Base-by-base conservation (phyloP, 2,888 invertebrate species). In the Leptarthrus brevirostris region DNA sequence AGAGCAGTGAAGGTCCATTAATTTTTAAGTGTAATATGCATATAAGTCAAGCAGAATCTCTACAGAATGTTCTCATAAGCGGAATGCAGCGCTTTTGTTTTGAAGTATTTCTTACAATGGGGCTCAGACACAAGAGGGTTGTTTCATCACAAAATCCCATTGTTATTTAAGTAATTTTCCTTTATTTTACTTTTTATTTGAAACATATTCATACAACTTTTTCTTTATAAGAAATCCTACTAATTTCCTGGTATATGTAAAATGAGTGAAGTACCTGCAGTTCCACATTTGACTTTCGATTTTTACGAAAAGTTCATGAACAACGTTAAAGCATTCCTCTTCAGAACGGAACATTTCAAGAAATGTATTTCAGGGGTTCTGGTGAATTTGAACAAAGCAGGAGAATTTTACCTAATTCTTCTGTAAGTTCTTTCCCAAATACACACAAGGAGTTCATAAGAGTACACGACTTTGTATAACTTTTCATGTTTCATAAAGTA, bases 1-100 rank as follows among this genome's bases (percentile, higher is more conserved):
- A 40, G 64, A 26, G 24, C 40, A 20, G 44, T 44, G 64, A 26
- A 47, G 64, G 64, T 64, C 64, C 64, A 64, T 64, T 64, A 64
- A 64, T 64, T 44, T 64, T 64, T 64, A 64, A 64, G 64, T 64
- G 26, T 24, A 64, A 47, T 24, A 24, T n/a, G n/a, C n/a, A n/a
- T 47, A 64, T n/a, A 47, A 64, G 64, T 64, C 64, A 64, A 24
- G 58, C 6, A 40, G 64, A 24, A 24, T n/a, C 26, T 20, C 64
- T 22, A 20, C n/a, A 22, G 47, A 40, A 16, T n/a, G 16, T 49
- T 16, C 18, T 20, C 49, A 49, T 10, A 18, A 14, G 14, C 20
- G 44, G 20, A 64, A 8, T 18, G 24, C 12, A 36, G 16, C 22
- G 44, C 64, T 64, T 64, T 64, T 64, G 58, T 24, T 64, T 64